Base-by-base conservation (phyloP, 2,888 invertebrate genomes). In the Dryomyza anilis region DNA sequence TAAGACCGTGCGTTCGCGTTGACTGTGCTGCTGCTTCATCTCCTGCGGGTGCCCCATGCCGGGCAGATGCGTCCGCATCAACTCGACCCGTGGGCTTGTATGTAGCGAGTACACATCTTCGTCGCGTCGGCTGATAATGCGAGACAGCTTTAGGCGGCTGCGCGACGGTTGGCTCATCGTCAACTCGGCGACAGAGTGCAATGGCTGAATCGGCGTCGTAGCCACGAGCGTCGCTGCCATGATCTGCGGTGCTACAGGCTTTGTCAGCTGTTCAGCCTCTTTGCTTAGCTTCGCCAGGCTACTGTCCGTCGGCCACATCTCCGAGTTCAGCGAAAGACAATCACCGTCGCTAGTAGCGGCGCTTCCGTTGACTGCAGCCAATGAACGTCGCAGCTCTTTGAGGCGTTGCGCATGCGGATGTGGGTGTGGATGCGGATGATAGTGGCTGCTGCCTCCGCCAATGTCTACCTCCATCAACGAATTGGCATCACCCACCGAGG, bases 401-500 rank as follows among this genome's bases (percentile, higher is more conserved):
- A 74, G 71, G 19, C 75, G 74, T 16, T 67, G 70, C 21, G 63
- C 48, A 10, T 33, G 30, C 3, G 52, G 19, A 14, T 52, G 52
- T 8, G 52, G 36, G 21, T 27, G 52, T 6, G 66, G 43, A 46
- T 68, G 64, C n/a, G 72, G 63, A 60, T 71, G 67, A n/a, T 59
- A 66, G 27, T 69, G 71, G 21, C 58, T 55, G 23, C 61, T 33
- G 46, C 58, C 55, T 19, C 43, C 66, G 21, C 45, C 66, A 56
- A 74, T 68, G 14, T 81, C 79, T 33, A 74, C 64, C 36, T 81
- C 81, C 39, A 79, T 71, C 52, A 79, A 62, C 0, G 79, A 73
- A 58, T 76, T 78, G 61, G 80, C 82, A 71, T 81, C 81, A 12
- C 79, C 79, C 65, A 81, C 74, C 2, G 79, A 81, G 1, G 80